These are phyloP conservation scores for Pseudomyrmex dendroicus DNA, from an alignment of 1,140 invertebrate species.

Conservation along the genomic window DNA sequence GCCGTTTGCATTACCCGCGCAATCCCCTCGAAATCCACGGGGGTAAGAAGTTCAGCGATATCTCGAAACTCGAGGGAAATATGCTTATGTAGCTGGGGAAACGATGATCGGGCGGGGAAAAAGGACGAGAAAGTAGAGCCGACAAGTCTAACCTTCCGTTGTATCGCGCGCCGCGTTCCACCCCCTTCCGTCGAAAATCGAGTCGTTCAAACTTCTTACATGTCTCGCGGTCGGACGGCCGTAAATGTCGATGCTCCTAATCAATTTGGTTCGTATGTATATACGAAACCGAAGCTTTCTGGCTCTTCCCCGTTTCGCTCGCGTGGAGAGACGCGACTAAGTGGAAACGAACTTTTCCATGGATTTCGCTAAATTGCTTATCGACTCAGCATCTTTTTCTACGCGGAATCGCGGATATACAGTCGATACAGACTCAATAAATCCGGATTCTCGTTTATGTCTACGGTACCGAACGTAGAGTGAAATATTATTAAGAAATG, in stretches of 20 bases:
- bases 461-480: not conserved
- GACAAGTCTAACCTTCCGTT: not conserved
- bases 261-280: slow-evolving; percentile 62
- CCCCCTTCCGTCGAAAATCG: slow-evolving; percentile 50
- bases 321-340: not conserved
- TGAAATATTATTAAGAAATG: not conserved
- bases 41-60: slow-evolving; percentile 72
- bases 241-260: slow-evolving; percentile 66
- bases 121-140: slow-evolving; percentile 56
- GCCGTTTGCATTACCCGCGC: slow-evolving; percentile 68
- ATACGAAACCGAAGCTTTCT: not conserved
- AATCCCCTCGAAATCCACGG: slow-evolving; percentile 67
- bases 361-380: slow-evolving; percentile 63
- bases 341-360: slow-evolving; percentile 10
- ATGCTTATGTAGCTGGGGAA: slow-evolving; percentile 72
- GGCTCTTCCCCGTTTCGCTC: not conserved
- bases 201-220: slow-evolving; percentile 63
- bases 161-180: not conserved
- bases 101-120: slow-evolving; percentile 66
- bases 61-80: slow-evolving; percentile 76
- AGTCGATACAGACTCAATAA: slow-evolving; percentile 39
- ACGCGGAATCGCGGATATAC: not conserved
- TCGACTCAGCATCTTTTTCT: slow-evolving; percentile 63
- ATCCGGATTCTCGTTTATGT: slow-evolving; percentile 2
- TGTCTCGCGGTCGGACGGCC: slow-evolving; percentile 35